A percentile compares a stretch with the other conserved stretches of the same genome.
Conservation (phyloP, 2,888 invertebrate genomes). For the Lycophotia porphyrea region DNA sequence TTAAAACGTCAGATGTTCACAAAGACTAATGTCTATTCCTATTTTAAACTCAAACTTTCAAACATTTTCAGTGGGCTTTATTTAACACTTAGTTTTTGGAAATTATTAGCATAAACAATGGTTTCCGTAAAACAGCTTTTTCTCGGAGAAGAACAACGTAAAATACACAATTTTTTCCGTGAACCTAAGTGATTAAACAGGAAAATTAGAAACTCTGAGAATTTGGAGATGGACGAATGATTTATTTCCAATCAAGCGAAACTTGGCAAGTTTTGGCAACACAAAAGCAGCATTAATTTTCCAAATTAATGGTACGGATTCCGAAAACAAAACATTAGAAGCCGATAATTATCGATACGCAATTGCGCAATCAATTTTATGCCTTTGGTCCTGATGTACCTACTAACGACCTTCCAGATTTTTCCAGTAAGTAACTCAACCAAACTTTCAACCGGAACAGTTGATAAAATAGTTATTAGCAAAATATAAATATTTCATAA, state of each 20-base stretch:
- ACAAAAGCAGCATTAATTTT: conserved; percentile 39
- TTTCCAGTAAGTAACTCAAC: neutral
- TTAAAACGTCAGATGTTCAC: conserved; percentile 21
- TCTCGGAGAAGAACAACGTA: conserved; percentile 17
- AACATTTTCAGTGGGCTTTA: conserved; percentile 29
- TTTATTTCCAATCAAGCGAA: conserved; percentile 55
- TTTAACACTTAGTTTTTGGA: conserved; percentile 2
- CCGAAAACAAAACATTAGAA: conserved; percentile 32
- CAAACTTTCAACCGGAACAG: neutral
- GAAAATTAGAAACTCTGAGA: conserved; percentile 58
- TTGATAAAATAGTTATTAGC: conserved; percentile 2
- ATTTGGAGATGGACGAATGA: conserved; percentile 40
- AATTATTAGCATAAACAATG: conserved; percentile 21
- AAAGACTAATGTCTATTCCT: conserved; percentile 13
- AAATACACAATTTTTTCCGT: conserved; percentile 43
- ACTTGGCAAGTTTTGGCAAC: conserved; percentile 49
- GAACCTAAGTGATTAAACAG: conserved; percentile 46
- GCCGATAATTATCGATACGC: neutral
- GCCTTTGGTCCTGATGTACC: neutral
- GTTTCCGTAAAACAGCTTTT: conserved; percentile 9
- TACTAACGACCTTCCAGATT: neutral
- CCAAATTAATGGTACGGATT: conserved; percentile 22
- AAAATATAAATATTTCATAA: conserved; percentile 5
- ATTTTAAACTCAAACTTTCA: conserved; percentile 31
- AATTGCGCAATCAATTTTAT: neutral